Evolutionary conservation across 1,140 invertebrate species (phyloP), one percentile per base, ranked within the genome.

Genomic region (Drosophila biarmipes): DNA sequence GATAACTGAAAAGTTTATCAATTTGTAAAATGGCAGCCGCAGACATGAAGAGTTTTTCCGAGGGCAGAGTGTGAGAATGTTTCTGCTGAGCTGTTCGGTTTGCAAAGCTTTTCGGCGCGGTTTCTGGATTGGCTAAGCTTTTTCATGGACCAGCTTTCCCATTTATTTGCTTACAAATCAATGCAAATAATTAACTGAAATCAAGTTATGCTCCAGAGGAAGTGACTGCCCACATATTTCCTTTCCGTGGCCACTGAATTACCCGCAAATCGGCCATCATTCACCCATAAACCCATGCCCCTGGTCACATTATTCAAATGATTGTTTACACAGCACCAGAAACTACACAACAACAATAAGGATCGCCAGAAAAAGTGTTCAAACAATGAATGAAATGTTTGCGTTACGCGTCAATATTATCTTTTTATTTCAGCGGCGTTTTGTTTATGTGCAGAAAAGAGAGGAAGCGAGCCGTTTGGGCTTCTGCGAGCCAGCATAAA

Each of bases 371-470:
- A 46, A 34, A 55, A 64, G 62, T 64, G 54, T 64, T 73, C 51
- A 84, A 84, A 80, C 72, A 87, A 89, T 87, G 84, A 89, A 87
- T 89, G 79, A 87, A 87, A 80, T 84, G 84, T 89, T 89, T 89
- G 81, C 67, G 58, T 82, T 79, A 67, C 72, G 68, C 84, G 84
- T 89, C 84, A 87, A 87, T 87, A 90, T 82, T 87, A 72, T 89
- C 49, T 74, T 87, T 56, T 78, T 56, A 69, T 54, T 67, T 67
- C 52, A 58, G 51, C 66, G 40, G 34, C 79, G 46, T 57, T 82
- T 82, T 89, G 82, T 89, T 87, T 87, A 86, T 87, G 63, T 75
- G 73, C 63, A 57, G 17, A 43, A 43, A 19, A 54, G 55, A 46
- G 48, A 72, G 48, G 67, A 86, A 81, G 64, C 78, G 55, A 58